These are phyloP conservation scores for Notolabrus celidotus DNA, from an alignment of 2,797 vertebrate species.

Conservation along the genomic window DNA sequence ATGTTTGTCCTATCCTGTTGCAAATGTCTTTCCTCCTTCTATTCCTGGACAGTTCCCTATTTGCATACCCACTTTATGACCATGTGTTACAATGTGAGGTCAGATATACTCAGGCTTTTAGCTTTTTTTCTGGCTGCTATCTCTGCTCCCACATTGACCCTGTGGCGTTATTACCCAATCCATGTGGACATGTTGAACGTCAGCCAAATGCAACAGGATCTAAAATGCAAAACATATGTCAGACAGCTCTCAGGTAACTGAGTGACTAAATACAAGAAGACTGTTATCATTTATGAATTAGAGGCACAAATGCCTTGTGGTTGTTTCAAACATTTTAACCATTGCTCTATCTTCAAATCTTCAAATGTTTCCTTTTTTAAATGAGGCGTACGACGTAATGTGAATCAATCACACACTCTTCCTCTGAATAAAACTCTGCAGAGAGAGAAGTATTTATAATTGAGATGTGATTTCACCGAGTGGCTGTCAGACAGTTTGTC, in stretches of 20 bases:
- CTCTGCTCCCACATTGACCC: background rate
- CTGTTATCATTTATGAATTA: no score
- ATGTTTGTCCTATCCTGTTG: background rate
- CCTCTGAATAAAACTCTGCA: constrained; percentile 13
- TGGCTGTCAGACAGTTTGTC: constrained; percentile 41
- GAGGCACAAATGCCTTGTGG: no score
- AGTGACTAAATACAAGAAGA: no score
- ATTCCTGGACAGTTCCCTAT: constrained; percentile 17
- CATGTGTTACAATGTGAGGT: background rate
- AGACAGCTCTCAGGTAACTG: background rate
- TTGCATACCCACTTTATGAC: constrained; percentile 25
- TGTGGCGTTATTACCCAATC: background rate
- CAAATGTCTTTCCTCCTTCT: background rate
- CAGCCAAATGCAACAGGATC: constrained; percentile 12
- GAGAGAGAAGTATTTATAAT: constrained; percentile 57
- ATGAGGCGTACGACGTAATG: no score
- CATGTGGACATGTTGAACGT: background rate
- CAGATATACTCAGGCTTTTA: background rate
- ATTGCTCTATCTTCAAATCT: no score
- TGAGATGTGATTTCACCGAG: constrained; percentile 54
- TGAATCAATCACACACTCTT: background rate
- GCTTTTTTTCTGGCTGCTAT: background rate
- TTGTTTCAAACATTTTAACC: no score
- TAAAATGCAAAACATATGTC: background rate
- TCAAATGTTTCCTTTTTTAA: no score